phyloP scores from a whole-genome alignment of 2,113 vertebrate species.

The Platichthys stellatus region DNA sequence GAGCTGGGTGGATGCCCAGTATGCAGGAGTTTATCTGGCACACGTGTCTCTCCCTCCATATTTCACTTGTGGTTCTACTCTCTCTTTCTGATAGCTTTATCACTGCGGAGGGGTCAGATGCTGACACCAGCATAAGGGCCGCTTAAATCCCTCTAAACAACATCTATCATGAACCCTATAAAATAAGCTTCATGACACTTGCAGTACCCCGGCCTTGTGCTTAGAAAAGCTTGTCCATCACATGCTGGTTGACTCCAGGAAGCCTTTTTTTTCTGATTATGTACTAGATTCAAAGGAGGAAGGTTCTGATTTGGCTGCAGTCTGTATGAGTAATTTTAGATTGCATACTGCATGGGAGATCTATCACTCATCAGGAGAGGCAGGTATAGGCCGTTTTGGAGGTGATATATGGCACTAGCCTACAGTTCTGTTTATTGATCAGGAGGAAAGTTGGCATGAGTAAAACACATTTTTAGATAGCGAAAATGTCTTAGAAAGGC shows the following conservation, averaged over 20 bases:
- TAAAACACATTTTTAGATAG: conserved; percentile 35
- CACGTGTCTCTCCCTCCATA: conserved; percentile 73
- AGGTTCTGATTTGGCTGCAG: conserved; percentile 61
- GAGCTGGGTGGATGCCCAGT: conserved; percentile 70
- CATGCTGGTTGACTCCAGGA: conserved; percentile 70
- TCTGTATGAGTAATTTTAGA: conserved; percentile 79
- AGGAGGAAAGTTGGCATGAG: conserved; percentile 55
- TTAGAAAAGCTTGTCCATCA: conserved; percentile 76
- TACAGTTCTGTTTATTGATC: conserved; percentile 60
- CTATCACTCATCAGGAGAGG: conserved; percentile 63
- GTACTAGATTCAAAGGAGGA: conserved; percentile 63
- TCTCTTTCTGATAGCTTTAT: conserved; percentile 82
- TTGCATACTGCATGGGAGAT: conserved; percentile 37
- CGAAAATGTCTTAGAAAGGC: conserved; percentile 39
- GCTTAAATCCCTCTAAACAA: conserved; percentile 83
- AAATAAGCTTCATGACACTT: conserved; percentile 76
- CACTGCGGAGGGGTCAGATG: conserved; percentile 83
- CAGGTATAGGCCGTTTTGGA: conserved; percentile 43
- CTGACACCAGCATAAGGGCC: conserved; percentile 84
- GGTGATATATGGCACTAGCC: conserved; percentile 60
- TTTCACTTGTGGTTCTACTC: conserved; percentile 79
- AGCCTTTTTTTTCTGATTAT: conserved; percentile 76
- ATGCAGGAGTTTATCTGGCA: conserved; percentile 77
- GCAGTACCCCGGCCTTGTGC: conserved; percentile 73
- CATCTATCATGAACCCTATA: conserved; percentile 82